Evolutionary conservation across 2,113 vertebrate species (phyloP).

Genomic region (Limanda limanda): DNA sequence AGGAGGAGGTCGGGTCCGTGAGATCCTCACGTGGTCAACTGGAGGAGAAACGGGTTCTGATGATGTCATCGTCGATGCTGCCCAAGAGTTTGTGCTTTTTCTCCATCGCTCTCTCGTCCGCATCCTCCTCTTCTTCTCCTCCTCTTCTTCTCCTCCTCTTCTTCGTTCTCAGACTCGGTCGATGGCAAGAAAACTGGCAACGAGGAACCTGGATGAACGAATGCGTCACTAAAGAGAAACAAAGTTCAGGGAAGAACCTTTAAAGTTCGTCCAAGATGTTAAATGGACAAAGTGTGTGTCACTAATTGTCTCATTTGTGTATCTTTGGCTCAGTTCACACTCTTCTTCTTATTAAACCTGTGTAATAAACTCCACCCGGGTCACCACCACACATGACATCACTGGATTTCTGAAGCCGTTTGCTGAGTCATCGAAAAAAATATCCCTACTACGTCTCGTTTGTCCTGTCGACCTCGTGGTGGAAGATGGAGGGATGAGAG

Average conservation of each 20-base stretch:
- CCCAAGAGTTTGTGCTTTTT: constrained; percentile 27
- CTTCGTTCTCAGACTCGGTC: background rate
- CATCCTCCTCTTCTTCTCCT: background rate
- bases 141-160: constrained; percentile 1
- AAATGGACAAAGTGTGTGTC: background rate
- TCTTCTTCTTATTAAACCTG: background rate
- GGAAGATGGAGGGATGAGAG: constrained; percentile 22
- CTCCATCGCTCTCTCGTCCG: background rate
- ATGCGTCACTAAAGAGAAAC: background rate
- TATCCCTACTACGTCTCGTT: background rate
- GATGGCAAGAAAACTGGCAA: constrained; percentile 4
- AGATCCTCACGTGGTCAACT: constrained; percentile 52
- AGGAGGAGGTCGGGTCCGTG: constrained; percentile 60
- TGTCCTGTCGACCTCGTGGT: constrained; percentile 3
- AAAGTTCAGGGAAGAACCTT: background rate
- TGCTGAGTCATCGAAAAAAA: background rate
- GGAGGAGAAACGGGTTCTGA: constrained; percentile 34
- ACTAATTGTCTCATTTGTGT: background rate
- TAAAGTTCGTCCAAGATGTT: background rate
- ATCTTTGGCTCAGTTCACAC: background rate
- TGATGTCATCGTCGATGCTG: constrained; percentile 47
- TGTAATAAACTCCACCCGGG: background rate
- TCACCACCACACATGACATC: background rate
- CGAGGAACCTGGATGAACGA: background rate
- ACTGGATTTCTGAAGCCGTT: background rate